Percentiles rank a stretch among this genome's conserved stretches.
Evolutionary conservation across 2,113 vertebrate genomes (phyloP).

Genomic region (Procavia capensis): DNA sequence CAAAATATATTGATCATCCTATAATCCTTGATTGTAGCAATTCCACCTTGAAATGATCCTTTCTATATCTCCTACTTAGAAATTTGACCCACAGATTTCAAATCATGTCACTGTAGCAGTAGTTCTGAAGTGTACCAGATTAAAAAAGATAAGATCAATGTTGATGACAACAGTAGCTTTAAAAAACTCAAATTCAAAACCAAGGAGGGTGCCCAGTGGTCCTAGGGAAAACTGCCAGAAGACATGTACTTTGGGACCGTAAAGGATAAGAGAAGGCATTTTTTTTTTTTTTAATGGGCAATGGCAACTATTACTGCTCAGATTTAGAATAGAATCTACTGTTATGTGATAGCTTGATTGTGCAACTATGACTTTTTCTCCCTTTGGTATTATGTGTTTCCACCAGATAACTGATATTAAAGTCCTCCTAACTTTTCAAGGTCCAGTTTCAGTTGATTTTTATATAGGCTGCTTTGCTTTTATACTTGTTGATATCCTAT

Average conservation of each 20-base stretch:
- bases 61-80: background rate
- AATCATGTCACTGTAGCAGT: background rate
- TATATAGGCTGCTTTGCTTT: slow-evolving; percentile 1
- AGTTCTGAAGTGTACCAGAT: background rate
- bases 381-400: background rate
- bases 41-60: background rate
- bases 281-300: slow-evolving; percentile 59
- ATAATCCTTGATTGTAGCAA: background rate
- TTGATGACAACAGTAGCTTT: background rate
- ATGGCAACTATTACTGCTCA: background rate
- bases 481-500: slow-evolving; percentile 9
- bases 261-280: slow-evolving; percentile 27
- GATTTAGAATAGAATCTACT: background rate
- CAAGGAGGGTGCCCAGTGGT: background rate
- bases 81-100: background rate
- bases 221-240: slow-evolving; percentile 5
- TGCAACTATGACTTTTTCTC: slow-evolving; percentile 1
- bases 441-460: slow-evolving; percentile 14
- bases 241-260: background rate
- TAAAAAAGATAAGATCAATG: background rate
- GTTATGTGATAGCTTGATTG: background rate
- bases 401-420: background rate
- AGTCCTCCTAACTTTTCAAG: background rate
- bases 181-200: background rate
- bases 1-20: background rate